Evolutionary conservation across 2,888 invertebrate genomes (phyloP), one percentile per base, ranked within the genome.

Genomic region (Sthenelais limicola): DNA sequence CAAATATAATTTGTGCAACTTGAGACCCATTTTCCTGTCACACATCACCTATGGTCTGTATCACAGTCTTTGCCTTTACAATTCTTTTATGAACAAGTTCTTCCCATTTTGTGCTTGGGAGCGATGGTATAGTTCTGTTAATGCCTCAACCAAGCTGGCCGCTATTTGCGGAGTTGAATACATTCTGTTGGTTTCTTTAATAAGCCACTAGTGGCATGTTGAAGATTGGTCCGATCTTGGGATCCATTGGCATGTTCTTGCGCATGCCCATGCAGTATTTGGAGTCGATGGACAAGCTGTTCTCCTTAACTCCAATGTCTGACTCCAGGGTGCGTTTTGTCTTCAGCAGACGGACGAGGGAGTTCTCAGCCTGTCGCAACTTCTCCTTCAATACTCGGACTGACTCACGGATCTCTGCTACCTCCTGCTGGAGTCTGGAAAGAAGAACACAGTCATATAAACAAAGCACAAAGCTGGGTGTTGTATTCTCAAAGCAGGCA

Each of bases 221-320:
- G 79, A 86, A 87, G 62, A 87, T 85, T 62, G 86, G 86, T 24
- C 86, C 87, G 9, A 86, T 82, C 79, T 86, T 86, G 43, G 85
- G 86, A 71, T 87, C 86, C 84, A 85, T 86, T 18, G 97, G 97
- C 89, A 95, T 97, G 4, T 95, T 94, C 76, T 96, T 91, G 62
- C 97, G 90, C 84, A 97, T 91, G 2, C 96, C 95, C 91, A 95
- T 93, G 88, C 97, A 97, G 89, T 95, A 95, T 88, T 96, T 96
- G 77, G 94, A 91, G 90, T 97, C 97, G 78, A 97, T 95, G 87
- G 95, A 94, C 76, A 97, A 90, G 15, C 95, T 92, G 84, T 95
- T 95, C 77, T 93, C 92, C 90, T 97, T 97, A 85, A 93, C 91
- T 68, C 92, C 91, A 76, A 95, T 90, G 89, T 97, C 96, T 51